Percentiles rank a stretch among this genome's conserved stretches.
These are phyloP conservation scores for Porites rus DNA, from an alignment of 92 coral and sea anemone genomes.

Conservation along the genomic window DNA sequence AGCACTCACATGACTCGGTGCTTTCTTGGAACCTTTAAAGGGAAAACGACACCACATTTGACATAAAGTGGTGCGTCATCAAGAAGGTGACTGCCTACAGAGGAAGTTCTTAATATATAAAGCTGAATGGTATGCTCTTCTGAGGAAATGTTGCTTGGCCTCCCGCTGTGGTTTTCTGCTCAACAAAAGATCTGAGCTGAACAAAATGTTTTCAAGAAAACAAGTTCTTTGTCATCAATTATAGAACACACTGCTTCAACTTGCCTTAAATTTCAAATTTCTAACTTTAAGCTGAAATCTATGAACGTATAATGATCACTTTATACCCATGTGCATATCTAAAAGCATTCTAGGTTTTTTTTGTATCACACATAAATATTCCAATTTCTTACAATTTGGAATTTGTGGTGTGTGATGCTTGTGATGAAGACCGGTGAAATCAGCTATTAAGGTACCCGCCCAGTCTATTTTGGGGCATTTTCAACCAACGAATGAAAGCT, in stretches of 20 bases:
- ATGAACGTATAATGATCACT: constrained; percentile 4
- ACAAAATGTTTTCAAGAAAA: constrained; percentile 2
- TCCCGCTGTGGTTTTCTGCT: not conserved
- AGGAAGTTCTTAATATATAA: not conserved
- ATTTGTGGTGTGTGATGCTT: too few species aligned
- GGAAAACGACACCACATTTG: not conserved
- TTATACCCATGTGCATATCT: not conserved
- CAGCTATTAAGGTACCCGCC: not conserved
- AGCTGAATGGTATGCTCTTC: constrained; percentile 8
- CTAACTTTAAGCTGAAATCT: constrained; percentile 3
- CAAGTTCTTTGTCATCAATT: not conserved
- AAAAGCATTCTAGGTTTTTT: too few species aligned
- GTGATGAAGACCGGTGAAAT: too few species aligned
- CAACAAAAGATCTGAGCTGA: constrained; percentile 1
- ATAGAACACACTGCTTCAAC: constrained; percentile 14
- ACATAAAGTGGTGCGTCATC: constrained; percentile 4
- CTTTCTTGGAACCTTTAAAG: not conserved
- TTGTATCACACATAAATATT: too few species aligned
- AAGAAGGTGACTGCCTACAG: constrained; percentile 8
- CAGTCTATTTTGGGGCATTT: not conserved
- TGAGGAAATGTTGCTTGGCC: constrained; percentile 3
- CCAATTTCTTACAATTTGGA: too few species aligned
- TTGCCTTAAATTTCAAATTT: constrained; percentile 5
- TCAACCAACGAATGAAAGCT: not conserved
- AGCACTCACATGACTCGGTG: not conserved